Evolutionary conservation across 2,797 vertebrate species (phyloP), one percentile per base, ranked within the genome.

Genomic region (Spea hammondii): DNA sequence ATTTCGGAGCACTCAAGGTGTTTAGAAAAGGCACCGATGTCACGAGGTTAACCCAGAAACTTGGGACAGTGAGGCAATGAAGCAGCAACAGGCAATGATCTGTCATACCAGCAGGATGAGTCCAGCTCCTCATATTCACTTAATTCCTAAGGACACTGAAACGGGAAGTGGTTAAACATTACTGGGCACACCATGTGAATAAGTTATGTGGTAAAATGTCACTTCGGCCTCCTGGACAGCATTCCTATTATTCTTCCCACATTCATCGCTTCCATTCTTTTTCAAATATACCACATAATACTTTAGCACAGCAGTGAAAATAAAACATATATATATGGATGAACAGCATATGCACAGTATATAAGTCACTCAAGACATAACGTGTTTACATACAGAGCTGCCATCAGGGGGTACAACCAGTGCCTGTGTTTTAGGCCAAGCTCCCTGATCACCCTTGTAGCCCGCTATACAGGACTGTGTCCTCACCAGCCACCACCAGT

Each of bases 111-210:
- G 53, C 69, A 8, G 14, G 72, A 55, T 54, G 14, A 49, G 54
- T 53, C 53, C 9, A 46, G 66, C 54, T 14, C 55, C 12, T 57
- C 55, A 46, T 45, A 12, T 57, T 54, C 54, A 62, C 17, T 54
- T 55, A 59, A 66, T n/a, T 72, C 70, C 47, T 55, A 50, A 44
- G 32, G 62, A 72, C 44, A 68, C 69, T 65, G 48, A 60, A 60
- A 57, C 72, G 70, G 46, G 66, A 82, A 73, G 74, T 72, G 65
- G 79, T 82, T 82, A 82, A 70, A 77, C 50, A 82, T 82, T 82
- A 77, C 4, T 49, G 54, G 60, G 68, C n/a, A 32, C 65, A 45
- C 51, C 6, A 77, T 73, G 74, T 54, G 45, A 77, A 82, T 68
- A 68, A 65, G 64, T 74, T 46, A 69, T 65, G 45, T 64, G 47